Evolutionary conservation across 1,140 invertebrate genomes (phyloP), one percentile per base, ranked within the genome.

Genomic region (Hyphantria cunea): DNA sequence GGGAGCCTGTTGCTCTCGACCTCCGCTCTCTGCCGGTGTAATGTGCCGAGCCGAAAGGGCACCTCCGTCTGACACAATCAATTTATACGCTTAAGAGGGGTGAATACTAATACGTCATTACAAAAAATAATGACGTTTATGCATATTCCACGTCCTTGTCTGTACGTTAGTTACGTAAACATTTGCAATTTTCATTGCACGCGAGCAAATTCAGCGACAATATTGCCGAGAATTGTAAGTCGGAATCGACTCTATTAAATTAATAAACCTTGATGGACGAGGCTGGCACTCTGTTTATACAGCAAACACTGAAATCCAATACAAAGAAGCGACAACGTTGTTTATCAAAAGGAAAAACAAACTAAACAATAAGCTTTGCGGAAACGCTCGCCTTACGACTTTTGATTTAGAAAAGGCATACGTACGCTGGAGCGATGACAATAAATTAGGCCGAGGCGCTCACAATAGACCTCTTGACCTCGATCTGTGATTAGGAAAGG

Each of bases 1-100:
- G 60, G 47, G 41, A 62, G 74, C 76, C 80, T 81, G 80, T 85
- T 82, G 82, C 45, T 34, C 17, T n/a, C 41, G 9, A n/a, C 9
- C 41, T 6, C 41, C 41, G 34, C 34, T 11, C 11, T 72, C 66
- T 58, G 60, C 55, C 53, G 7, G 44, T 9, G 55, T 58, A 45
- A 55, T 56, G 53, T 47, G 44, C 53, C 42, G 53, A 14, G 25
- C 42, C 37, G 37, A 9, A 10, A 10, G 45, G 45, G 31, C 32
- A 48, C 45, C 42, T 48, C 17, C 54, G 33, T 42, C 14, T 32
- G 25, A 58, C 17, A 49, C 55, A 37, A 47, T 31, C 55, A 41
- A 56, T 56, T 56, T 47, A 32, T n/a, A 48, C 42, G 45, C 54
- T 56, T 33, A 34, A 10, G 32, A 44, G 44, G 8, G 54, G 41